phyloP scores from a whole-genome alignment of 2,888 invertebrate species.

The Athalia cordata region DNA sequence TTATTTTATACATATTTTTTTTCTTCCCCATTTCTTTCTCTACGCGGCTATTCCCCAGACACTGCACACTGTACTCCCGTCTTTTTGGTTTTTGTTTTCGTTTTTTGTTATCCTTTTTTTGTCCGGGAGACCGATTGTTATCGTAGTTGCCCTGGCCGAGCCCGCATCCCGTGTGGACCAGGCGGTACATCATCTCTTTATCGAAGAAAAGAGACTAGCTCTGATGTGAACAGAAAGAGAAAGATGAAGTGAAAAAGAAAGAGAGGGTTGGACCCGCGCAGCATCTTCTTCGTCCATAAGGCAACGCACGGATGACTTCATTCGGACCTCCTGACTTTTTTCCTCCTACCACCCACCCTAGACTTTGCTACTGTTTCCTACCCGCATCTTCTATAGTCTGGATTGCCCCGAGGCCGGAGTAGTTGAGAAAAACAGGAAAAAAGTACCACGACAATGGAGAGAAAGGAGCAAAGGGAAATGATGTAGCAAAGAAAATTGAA shows the following conservation, averaged over 20 bases:
- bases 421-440: background rate
- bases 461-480: background rate
- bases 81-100: background rate
- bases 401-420: background rate
- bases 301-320: slow-evolving; percentile 5
- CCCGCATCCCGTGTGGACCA: slow-evolving; percentile 24
- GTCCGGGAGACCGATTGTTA: slow-evolving; percentile 19
- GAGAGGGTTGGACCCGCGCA: slow-evolving; percentile 46
- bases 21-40: too few relatives aligned
- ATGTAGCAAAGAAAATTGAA: too few relatives aligned
- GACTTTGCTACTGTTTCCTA: background rate
- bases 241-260: slow-evolving; percentile 54
- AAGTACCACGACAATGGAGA: background rate
- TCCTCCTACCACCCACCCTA: background rate
- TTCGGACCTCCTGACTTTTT: slow-evolving; percentile 16
- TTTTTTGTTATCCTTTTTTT: background rate
- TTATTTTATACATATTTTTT: too few relatives aligned
- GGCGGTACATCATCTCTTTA: background rate
- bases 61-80: too few relatives aligned
- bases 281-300: background rate
- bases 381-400: slow-evolving; percentile 7
- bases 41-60: too few relatives aligned
- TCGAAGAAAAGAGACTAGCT: background rate
- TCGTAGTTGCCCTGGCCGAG: slow-evolving; percentile 12
- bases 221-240: slow-evolving; percentile 8